These are phyloP conservation scores for Eumerus sabulonum DNA, from an alignment of 2,888 invertebrate genomes.

Conservation along the genomic window DNA sequence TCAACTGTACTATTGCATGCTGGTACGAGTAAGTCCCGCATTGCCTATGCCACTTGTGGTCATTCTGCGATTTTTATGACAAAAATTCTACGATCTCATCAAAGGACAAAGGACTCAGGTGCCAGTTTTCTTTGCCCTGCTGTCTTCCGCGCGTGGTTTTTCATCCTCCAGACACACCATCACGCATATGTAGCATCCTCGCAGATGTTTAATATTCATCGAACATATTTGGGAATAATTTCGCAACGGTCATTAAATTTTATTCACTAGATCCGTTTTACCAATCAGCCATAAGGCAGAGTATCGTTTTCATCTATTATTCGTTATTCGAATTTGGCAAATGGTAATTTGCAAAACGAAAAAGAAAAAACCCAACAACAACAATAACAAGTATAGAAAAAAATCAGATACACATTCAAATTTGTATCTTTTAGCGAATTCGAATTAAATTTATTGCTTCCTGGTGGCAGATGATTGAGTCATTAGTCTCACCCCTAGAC, in stretches of 20 bases:
- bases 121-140: too few species aligned
- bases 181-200: neutral
- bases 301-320: slow-evolving; percentile 6
- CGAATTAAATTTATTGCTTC: slow-evolving; percentile 61
- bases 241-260: slow-evolving; percentile 63
- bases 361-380: too few species aligned
- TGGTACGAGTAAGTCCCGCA: too few species aligned
- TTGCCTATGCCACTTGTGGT: too few species aligned
- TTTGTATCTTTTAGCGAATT: slow-evolving; percentile 36
- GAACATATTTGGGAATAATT: slow-evolving; percentile 45
- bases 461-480: slow-evolving; percentile 64
- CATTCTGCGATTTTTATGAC: too few species aligned
- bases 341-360: slow-evolving; percentile 20
- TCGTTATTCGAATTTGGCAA: slow-evolving; percentile 19
- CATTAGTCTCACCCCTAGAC: slow-evolving; percentile 41
- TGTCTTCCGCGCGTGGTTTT: too few species aligned
- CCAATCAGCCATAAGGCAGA: slow-evolving; percentile 29
- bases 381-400: too few species aligned
- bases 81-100: too few species aligned
- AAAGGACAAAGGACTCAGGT: too few species aligned
- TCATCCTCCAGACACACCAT: slow-evolving; percentile 16
- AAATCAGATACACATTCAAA: slow-evolving; percentile 45
- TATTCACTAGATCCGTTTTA: slow-evolving; percentile 52
- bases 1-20: too few species aligned
- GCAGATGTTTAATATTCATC: slow-evolving; percentile 48